Evolutionary conservation across 2,888 invertebrate genomes (phyloP).

Genomic region (Sphaerophoria rueppellii): DNA sequence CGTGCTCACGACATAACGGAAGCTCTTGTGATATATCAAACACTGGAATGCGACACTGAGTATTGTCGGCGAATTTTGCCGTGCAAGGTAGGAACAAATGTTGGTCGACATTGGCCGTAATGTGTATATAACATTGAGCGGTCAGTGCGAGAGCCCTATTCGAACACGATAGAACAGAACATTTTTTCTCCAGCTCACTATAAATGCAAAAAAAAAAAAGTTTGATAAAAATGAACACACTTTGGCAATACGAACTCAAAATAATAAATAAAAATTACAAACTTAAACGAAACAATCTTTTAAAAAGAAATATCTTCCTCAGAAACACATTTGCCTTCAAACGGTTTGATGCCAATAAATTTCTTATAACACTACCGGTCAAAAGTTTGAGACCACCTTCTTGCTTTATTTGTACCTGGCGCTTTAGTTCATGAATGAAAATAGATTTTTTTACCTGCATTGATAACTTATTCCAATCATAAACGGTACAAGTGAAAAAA

Average conservation of each 20-base stretch:
- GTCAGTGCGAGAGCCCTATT: conserved; percentile 83
- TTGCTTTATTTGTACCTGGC: no score
- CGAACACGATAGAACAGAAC: conserved; percentile 77
- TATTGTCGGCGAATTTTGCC: conserved; percentile 89
- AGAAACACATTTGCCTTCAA: no score
- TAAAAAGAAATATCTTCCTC: no score
- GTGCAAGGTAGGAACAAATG: conserved; percentile 91
- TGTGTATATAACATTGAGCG: conserved; percentile 92
- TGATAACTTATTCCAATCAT: no score
- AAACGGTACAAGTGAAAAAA: no score
- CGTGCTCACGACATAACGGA: conserved; percentile 93
- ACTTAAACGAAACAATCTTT: no score
- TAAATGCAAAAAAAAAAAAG: conserved; percentile 1
- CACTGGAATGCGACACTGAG: conserved; percentile 90
- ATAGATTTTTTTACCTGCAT: no score
- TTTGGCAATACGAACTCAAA: neutral
- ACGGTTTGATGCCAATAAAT: no score
- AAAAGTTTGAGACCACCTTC: no score
- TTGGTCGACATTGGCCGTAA: conserved; percentile 93
- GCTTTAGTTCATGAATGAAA: no score
- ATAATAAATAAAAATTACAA: no score
- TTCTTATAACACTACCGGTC: no score
- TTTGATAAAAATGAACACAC: conserved; percentile 5
- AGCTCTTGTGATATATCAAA: conserved; percentile 90
- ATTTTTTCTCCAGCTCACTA: conserved; percentile 77